Evolutionary conservation across 1,140 invertebrate species (phyloP).

Genomic region (Steinernema khuongi): DNA sequence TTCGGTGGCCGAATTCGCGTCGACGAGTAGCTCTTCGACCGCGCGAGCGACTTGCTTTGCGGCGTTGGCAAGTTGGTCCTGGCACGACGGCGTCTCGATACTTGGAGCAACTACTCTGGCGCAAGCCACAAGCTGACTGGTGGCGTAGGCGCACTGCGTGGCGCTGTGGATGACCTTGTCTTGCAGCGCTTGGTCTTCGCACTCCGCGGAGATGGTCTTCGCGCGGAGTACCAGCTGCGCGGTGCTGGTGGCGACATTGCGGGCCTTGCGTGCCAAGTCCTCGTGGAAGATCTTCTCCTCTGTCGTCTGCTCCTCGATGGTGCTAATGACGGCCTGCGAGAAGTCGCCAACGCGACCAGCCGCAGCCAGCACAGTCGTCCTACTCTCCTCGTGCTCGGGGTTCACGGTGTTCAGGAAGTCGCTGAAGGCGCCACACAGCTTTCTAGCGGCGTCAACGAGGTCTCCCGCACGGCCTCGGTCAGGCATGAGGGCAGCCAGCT

Average conservation of each 20-base stretch:
- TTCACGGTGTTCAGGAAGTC: slow-evolving; percentile 88
- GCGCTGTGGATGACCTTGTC: slow-evolving; percentile 80
- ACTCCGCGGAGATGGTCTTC: slow-evolving; percentile 70
- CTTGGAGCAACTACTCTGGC: slow-evolving; percentile 76
- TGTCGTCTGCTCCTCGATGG: slow-evolving; percentile 83
- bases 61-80: slow-evolving; percentile 84
- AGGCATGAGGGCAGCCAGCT: slow-evolving; percentile 86
- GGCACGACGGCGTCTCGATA: slow-evolving; percentile 81
- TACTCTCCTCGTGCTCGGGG: slow-evolving; percentile 71
- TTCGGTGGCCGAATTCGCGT: slow-evolving; percentile 69
- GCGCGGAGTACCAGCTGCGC: slow-evolving; percentile 71
- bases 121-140: slow-evolving; percentile 92
- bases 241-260: slow-evolving; percentile 55
- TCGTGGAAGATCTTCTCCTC: slow-evolving; percentile 64
- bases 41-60: slow-evolving; percentile 83
- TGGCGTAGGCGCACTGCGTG: slow-evolving; percentile 90
- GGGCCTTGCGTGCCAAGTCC: slow-evolving; percentile 49
- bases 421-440: slow-evolving; percentile 84
- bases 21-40: slow-evolving; percentile 80
- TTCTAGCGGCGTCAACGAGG: slow-evolving; percentile 81
- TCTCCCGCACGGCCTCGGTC: slow-evolving; percentile 77
- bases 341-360: slow-evolving; percentile 91
- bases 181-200: slow-evolving; percentile 65
- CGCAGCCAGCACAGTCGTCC: slow-evolving; percentile 79
- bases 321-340: slow-evolving; percentile 83